Evolutionary conservation across 2,113 vertebrate species (phyloP).

Genomic region (Forbesichthys agassizii): DNA sequence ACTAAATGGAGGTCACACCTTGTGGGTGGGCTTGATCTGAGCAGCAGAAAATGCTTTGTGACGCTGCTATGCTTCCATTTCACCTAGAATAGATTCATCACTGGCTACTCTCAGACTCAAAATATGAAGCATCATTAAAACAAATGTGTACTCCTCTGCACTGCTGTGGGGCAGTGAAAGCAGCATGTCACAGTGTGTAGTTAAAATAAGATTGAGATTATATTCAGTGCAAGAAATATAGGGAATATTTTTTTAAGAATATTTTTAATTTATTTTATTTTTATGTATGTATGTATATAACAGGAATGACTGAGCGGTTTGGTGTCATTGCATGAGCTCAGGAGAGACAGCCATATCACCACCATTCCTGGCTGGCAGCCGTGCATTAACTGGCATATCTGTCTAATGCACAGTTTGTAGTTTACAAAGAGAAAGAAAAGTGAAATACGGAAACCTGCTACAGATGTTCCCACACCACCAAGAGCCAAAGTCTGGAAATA

Average conservation of each 20-base stretch:
- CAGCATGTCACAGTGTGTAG: conserved; percentile 9
- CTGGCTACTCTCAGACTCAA: not conserved
- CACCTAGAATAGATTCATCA: conserved; percentile 25
- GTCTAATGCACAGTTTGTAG: conserved; percentile 77
- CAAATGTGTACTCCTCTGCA: conserved; percentile 6
- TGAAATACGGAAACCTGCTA: conserved; percentile 60
- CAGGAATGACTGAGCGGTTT: conserved; percentile 41
- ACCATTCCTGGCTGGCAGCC: conserved; percentile 40
- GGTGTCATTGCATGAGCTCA: conserved; percentile 56
- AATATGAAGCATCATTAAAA: not conserved
- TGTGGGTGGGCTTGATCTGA: conserved; percentile 27
- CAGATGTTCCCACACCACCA: conserved; percentile 52
- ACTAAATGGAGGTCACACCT: conserved; percentile 25
- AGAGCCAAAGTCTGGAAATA: conserved; percentile 77
- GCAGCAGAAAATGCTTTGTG: conserved; percentile 24
- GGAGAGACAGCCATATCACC: conserved; percentile 30
- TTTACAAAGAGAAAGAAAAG: conserved; percentile 69
- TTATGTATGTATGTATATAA: not conserved
- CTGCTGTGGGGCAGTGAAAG: conserved; percentile 12
- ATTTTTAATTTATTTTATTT: too few species aligned
- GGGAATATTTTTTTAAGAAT: not conserved
- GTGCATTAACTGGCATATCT: conserved; percentile 70
- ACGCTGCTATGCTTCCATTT: conserved; percentile 42
- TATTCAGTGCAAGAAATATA: not conserved
- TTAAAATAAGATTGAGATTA: not conserved